Evolutionary conservation across 2,888 invertebrate genomes (phyloP).

Genomic region (Stenotaenia linearis): DNA sequence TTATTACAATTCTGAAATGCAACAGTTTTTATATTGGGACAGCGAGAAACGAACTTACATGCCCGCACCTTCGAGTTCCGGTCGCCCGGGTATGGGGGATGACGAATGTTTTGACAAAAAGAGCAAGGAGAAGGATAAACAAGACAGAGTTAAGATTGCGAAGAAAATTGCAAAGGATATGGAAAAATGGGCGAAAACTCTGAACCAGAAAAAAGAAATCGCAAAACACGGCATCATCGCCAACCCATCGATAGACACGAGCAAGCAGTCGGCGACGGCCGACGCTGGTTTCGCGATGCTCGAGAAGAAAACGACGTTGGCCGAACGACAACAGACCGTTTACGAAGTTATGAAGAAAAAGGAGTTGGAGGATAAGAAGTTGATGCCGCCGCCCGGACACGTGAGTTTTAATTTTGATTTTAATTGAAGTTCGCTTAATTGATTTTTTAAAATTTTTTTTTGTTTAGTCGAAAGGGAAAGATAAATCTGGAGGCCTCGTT

Average conservation of each 20-base stretch:
- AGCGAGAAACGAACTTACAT: conserved; percentile 51
- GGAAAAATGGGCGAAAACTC: conserved; percentile 92
- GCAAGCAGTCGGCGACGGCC: conserved; percentile 57
- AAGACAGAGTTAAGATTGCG: conserved; percentile 93
- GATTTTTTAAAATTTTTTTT: neutral
- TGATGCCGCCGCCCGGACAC: conserved; percentile 41
- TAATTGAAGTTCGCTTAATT: neutral
- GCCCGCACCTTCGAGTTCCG: conserved; percentile 45
- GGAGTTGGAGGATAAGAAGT: conserved; percentile 42
- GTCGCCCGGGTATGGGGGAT: neutral
- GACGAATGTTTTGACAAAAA: conserved; percentile 53
- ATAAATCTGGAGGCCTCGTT: conserved; percentile 54
- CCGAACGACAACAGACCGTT: conserved; percentile 39
- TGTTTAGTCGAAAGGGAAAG: conserved; percentile 10
- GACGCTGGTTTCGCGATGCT: conserved; percentile 90
- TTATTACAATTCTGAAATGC: conserved; percentile 86
- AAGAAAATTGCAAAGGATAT: conserved; percentile 95
- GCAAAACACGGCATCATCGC: conserved; percentile 48
- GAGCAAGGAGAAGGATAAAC: conserved; percentile 58
- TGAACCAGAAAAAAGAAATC: conserved; percentile 89
- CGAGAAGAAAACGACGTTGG: conserved; percentile 61
- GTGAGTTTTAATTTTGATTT: neutral
- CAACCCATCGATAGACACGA: conserved; percentile 44
- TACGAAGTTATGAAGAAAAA: conserved; percentile 38
- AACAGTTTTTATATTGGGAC: conserved; percentile 95